Base-by-base conservation (phyloP, 2,888 invertebrate species). In the Prostheceraeus crozeri region DNA sequence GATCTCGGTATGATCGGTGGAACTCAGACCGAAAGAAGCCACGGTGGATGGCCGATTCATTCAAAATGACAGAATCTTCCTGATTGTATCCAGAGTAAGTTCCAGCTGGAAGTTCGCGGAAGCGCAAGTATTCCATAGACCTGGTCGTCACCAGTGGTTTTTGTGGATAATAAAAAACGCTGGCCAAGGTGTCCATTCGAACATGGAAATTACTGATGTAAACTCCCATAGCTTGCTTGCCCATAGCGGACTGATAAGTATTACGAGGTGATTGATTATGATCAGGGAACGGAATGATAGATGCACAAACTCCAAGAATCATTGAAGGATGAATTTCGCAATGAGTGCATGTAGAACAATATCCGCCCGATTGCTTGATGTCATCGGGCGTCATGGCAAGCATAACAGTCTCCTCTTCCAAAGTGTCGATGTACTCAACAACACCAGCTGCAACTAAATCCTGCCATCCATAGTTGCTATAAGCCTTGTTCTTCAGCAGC, bases 181-280 rank as follows among this genome's bases (percentile, higher is more conserved):
- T 94, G 27, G 98, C 98, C 59, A 98, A 80, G 0, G 98, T 98
- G 81, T 99, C 98, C 98, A 98, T 98, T 67, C 98, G 83, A 4
- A 98, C 96, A 76, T 98, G 98, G 81, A 88, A 99, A 76, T 99
- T 99, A 2, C 98, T 98, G 68, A 98, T 98, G 75, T 98, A 99
- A 3, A 98, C 96, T 61, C 98, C 98, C 76, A 76, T 76, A 56
- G 76, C 76, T 33, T 61, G 61, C 14, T 53, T 53, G 40, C 98
- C 98, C 98, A 99, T 99, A 87, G 98, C 98, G 81, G 91, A 90
- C 75, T 96, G 98, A 79, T 99, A 99, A 55, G 98, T 99, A 76
- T 99, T 99, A 80, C 98, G 88, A 62, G 98, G 96, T 76, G 91
- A 93, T 76, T 78, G 98, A 76, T 99, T 99, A 80, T 99, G 98